Conservation (phyloP, 37 sponge, comb jelly and placozoan genomes). For the Halichondria panicea region DNA sequence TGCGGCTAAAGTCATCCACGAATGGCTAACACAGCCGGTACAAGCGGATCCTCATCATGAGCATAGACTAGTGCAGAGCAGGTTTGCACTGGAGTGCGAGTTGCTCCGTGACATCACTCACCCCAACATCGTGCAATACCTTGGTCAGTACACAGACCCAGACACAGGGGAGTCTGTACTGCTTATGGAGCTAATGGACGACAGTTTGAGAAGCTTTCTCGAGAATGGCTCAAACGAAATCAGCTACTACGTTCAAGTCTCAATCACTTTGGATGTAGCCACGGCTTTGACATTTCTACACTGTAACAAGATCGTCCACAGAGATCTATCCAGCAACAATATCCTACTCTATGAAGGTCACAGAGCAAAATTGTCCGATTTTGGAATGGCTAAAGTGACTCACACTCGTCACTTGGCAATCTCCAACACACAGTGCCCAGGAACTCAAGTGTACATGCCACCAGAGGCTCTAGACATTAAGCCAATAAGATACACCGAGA, state of each 20-base stretch:
- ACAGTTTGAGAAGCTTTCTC: slow-evolving; percentile 25
- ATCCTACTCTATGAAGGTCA: slow-evolving; percentile 16
- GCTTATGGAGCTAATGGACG: slow-evolving; percentile 57
- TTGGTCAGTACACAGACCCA: slow-evolving; percentile 10
- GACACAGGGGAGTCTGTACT: slow-evolving; percentile 34
- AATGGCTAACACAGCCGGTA: not conserved
- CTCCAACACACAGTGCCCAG: slow-evolving; percentile 44
- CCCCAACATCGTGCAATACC: slow-evolving; percentile 41
- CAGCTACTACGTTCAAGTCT: slow-evolving; percentile 28
- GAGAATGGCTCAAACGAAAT: not conserved
- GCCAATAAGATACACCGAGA: slow-evolving; percentile 27
- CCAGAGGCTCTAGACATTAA: slow-evolving; percentile 34
- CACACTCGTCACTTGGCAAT: not conserved
- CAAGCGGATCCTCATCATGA: not conserved
- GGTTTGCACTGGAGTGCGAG: slow-evolving; percentile 39
- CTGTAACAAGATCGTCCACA: slow-evolving; percentile 37
- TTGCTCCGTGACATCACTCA: slow-evolving; percentile 32
- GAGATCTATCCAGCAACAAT: slow-evolving; percentile 60
- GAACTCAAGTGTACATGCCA: slow-evolving; percentile 47
- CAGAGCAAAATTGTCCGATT: slow-evolving; percentile 51
- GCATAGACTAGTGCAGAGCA: not conserved
- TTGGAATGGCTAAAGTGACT: slow-evolving; percentile 33
- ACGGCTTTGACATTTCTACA: slow-evolving; percentile 50
- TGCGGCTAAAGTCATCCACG: slow-evolving; percentile 31
- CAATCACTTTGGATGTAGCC: slow-evolving; percentile 37